Evolutionary conservation across 2,888 invertebrate genomes (phyloP).

Genomic region (Dioctria rufipes): DNA sequence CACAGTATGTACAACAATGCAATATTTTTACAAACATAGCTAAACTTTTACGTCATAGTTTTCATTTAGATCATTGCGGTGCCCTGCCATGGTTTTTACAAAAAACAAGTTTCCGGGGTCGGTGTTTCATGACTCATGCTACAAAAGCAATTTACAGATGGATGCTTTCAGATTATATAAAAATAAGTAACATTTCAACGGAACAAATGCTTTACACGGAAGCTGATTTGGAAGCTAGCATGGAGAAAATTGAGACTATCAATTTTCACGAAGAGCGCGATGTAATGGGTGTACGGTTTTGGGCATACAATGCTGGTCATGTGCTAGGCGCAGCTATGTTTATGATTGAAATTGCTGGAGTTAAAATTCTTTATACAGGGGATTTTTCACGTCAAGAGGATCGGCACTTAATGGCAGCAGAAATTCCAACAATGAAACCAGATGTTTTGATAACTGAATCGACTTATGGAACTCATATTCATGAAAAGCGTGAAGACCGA

Average conservation of each 20-base stretch:
- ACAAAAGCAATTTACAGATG: constrained; percentile 99
- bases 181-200: constrained; percentile 98
- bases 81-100: constrained; percentile 98
- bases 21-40: background rate
- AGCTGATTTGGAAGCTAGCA: constrained; percentile 95
- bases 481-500: constrained; percentile 97
- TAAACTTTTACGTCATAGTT: constrained; percentile 74
- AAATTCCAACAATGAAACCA: constrained; percentile 95
- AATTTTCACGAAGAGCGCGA: constrained; percentile 99
- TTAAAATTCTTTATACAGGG: constrained; percentile 96
- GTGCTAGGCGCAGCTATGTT: constrained; percentile 99
- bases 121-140: constrained; percentile 99
- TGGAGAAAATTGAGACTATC: constrained; percentile 99
- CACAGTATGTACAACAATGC: constrained; percentile 79
- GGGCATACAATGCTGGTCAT: constrained; percentile 99
- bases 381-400: constrained; percentile 99
- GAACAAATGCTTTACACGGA: constrained; percentile 98
- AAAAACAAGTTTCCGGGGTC: constrained; percentile 97
- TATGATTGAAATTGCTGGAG: constrained; percentile 99
- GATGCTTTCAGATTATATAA: constrained; percentile 98
- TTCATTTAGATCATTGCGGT: constrained; percentile 98
- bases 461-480: constrained; percentile 99
- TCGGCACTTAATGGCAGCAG: constrained; percentile 98
- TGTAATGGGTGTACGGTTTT: constrained; percentile 95
- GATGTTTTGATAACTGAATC: constrained; percentile 99